Conservation (phyloP, 1,140 invertebrate species). For the Drosophila mayri region DNA sequence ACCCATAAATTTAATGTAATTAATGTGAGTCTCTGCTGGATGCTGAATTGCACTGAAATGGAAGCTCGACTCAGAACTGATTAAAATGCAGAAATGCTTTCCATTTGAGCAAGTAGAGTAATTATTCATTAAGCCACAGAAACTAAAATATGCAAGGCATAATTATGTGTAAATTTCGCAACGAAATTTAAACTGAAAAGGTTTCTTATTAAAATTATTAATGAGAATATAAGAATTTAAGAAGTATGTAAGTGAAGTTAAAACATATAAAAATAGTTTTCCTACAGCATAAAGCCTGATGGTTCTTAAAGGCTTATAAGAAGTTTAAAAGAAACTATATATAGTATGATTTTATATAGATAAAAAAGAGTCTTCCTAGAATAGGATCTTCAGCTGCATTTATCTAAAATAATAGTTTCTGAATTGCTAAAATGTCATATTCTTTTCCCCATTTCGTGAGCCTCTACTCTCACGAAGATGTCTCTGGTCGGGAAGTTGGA, state of each 20-base stretch:
- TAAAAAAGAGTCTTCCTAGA: not conserved
- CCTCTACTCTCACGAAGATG: slow-evolving; percentile 14
- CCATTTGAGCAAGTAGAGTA: slow-evolving; percentile 4
- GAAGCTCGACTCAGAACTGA: not conserved
- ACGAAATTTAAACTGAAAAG: no score
- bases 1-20: slow-evolving; percentile 17
- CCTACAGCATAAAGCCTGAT: not conserved
- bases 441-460: not conserved
- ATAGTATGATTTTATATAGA: not conserved
- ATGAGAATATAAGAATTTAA: not conserved
- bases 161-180: not conserved
- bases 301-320: not conserved
- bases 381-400: not conserved
- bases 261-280: not conserved
- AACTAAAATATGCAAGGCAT: slow-evolving; percentile 4
- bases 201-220: not conserved
- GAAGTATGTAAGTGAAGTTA: not conserved
- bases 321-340: not conserved
- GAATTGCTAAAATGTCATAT: not conserved
- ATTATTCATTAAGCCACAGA: slow-evolving; percentile 5
- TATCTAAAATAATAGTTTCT: not conserved
- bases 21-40: slow-evolving; percentile 13
- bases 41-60: slow-evolving; percentile 13
- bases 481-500: slow-evolving; percentile 3
- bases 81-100: slow-evolving; percentile 17